Conservation (phyloP, 2,888 invertebrate species). For the Germaria angustata region DNA sequence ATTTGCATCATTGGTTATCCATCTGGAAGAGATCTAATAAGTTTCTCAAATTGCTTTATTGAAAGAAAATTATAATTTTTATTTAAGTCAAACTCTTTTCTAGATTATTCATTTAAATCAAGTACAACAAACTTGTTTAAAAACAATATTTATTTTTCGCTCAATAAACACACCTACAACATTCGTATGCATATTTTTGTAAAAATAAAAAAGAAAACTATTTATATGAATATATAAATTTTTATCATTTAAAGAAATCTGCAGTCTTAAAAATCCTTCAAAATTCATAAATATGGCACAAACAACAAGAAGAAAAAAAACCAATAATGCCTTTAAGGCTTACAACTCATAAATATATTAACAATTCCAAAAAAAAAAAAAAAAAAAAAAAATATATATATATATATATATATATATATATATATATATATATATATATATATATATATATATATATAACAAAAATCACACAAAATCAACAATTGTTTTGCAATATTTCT, state of each 20-base stretch:
- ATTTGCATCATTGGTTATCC: no score
- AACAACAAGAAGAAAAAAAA: background rate
- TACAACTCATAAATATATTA: constrained; percentile 66
- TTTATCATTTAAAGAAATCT: constrained; percentile 65
- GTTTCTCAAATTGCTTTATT: no score
- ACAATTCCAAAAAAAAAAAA: constrained; percentile 57
- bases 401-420: no score
- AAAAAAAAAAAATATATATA: no score
- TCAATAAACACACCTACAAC: constrained; percentile 59
- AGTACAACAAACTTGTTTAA: constrained; percentile 12
- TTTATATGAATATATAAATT: constrained; percentile 50
- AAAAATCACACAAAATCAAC: constrained; percentile 46
- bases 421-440: no score
- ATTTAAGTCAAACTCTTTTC: background rate
- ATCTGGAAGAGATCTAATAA: no score
- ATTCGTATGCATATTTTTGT: constrained; percentile 17
- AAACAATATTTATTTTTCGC: background rate
- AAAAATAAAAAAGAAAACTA: background rate
- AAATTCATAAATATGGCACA: constrained; percentile 34
- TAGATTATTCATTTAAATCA: background rate
- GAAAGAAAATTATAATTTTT: background rate
- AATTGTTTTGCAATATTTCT: constrained; percentile 56
- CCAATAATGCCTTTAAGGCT: constrained; percentile 48
- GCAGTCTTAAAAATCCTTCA: constrained; percentile 48
- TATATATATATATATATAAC: constrained; percentile 33